Percentiles rank a stretch among this genome's conserved stretches.
phyloP scores from a whole-genome alignment of 1,140 invertebrate genomes.

The Drusus annulatus region DNA sequence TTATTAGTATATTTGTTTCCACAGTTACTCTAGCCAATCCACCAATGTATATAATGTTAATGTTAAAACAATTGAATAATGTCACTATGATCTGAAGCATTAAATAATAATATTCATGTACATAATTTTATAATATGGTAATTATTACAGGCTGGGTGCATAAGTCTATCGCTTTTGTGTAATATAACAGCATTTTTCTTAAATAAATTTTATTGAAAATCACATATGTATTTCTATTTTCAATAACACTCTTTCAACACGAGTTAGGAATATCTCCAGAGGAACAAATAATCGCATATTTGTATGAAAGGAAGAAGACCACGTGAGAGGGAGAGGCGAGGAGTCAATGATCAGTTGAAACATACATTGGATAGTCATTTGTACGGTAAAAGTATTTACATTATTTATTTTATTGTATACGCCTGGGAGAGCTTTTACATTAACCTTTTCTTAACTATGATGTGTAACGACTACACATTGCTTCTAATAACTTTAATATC shows the following conservation, averaged over 20 bases:
- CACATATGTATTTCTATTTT: conserved; percentile 31
- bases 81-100: conserved; percentile 42
- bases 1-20: conserved; percentile 26
- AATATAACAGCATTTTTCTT: conserved; percentile 55
- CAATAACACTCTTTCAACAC: background rate
- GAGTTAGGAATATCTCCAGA: too few relatives aligned
- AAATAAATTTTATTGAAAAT: conserved; percentile 54
- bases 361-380: too few relatives aligned
- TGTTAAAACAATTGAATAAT: conserved; percentile 33
- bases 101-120: conserved; percentile 37
- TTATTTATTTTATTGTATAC: too few relatives aligned
- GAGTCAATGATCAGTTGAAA: too few relatives aligned
- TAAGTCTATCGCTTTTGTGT: conserved; percentile 56
- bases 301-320: too few relatives aligned
- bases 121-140: conserved; percentile 54
- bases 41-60: conserved; percentile 38
- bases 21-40: background rate
- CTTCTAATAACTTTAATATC: too few relatives aligned
- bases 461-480: too few relatives aligned
- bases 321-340: too few relatives aligned
- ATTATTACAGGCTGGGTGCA: conserved; percentile 53
- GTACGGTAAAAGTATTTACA: too few relatives aligned
- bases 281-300: too few relatives aligned
- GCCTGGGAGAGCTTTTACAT: too few relatives aligned
- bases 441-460: too few relatives aligned